Base-by-base conservation (phyloP, 2,888 invertebrate species). In the Cosmia pyralina region DNA sequence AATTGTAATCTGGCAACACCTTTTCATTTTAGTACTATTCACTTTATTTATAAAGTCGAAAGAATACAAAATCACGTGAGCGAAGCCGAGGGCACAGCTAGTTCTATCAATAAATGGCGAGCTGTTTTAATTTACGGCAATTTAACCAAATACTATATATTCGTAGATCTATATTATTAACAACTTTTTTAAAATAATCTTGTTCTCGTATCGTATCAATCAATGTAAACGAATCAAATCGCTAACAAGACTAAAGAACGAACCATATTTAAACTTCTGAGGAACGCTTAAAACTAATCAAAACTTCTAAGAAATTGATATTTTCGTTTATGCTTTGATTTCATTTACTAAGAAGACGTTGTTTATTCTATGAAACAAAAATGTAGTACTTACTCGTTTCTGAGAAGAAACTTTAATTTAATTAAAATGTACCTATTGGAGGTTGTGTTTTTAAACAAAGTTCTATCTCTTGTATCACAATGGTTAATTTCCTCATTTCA, bases 271-370 rank as follows among this genome's bases (percentile, higher is more conserved):
- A n/a, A 19, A 53, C 17, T 69, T 70, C 75, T 64, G 41, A 63
- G 66, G 38, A 78, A 57, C 65, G 50, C 57, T 79, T 59, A 55
- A 44, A 79, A 75, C 50, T 67, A 79, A 75, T 79, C 46, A 67
- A 55, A 67, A 70, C 19, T 79, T 79, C 69, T 52, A 0, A 50
- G 66, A 63, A 79, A 64, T 63, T 70, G 50, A 70, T 79, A 75
- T 70, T 75, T 79, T 79, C 38, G 38, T 78, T 62, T 55, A 50
- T 66, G 48, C 53, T 57, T 75, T 59, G 46, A 44, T 79, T 79
- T 65, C 38, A 48, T 41, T 55, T 69, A 50, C 53, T 38, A 0
- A 44, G 66, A 64, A 79, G n/a, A 44, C 10, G 19, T 46, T 46
- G 19, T 34, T 67, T 50, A 41, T 64, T 63, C n/a, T 46, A 55